Conservation (phyloP, 2,888 invertebrate genomes). For the Microdon myrmicae region DNA sequence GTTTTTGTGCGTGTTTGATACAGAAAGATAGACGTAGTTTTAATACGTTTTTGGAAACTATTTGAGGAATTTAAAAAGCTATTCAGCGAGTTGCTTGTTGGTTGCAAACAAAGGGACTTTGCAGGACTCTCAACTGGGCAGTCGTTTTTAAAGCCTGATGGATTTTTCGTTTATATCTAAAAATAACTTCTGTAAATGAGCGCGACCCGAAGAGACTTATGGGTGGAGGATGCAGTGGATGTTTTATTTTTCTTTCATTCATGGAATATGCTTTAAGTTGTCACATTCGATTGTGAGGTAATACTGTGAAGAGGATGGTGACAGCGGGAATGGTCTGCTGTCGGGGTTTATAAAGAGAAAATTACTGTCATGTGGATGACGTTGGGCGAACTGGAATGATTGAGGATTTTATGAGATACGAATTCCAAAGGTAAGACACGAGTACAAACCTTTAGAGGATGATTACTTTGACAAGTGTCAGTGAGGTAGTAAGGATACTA, state of each 20-base stretch:
- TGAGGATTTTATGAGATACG: slow-evolving; percentile 15
- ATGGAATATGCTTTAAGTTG: slow-evolving; percentile 23
- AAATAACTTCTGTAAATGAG: slow-evolving; percentile 45
- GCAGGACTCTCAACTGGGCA: slow-evolving; percentile 21
- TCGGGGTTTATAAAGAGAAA: slow-evolving; percentile 46
- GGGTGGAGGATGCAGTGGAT: slow-evolving; percentile 13
- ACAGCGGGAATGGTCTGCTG: slow-evolving; percentile 39
- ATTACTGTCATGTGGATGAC: slow-evolving; percentile 25
- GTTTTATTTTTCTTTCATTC: neutral
- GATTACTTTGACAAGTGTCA: no score
- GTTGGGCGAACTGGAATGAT: slow-evolving; percentile 14
- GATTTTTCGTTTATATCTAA: slow-evolving; percentile 25
- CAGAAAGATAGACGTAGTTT: slow-evolving; percentile 4
- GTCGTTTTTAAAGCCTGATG: slow-evolving; percentile 30
- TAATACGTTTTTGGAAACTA: slow-evolving; percentile 45
- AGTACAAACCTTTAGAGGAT: no score
- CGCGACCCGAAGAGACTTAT: slow-evolving; percentile 25
- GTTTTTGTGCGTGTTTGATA: neutral
- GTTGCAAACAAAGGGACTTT: neutral
- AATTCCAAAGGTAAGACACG: no score
- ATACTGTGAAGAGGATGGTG: slow-evolving; percentile 40
- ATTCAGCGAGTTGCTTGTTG: slow-evolving; percentile 10
- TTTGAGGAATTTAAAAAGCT: slow-evolving; percentile 42
- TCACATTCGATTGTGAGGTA: slow-evolving; percentile 40
- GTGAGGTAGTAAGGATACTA: no score